Evolutionary conservation across 2,888 invertebrate species (phyloP), one percentile per base, ranked within the genome.

Genomic region (Lamellibrachia satsuma): DNA sequence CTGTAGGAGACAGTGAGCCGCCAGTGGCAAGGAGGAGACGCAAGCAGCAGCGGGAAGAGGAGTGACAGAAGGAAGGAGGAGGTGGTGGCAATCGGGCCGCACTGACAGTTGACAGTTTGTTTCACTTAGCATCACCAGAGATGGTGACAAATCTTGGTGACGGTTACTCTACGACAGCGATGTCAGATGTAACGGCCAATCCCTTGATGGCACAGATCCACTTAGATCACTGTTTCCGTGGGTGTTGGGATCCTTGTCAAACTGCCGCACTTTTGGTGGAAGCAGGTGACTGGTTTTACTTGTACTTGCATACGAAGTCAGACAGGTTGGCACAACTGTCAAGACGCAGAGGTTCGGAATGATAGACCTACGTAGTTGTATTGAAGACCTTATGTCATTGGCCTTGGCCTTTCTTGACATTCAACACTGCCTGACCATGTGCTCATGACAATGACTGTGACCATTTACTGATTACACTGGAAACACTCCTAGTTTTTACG

Each of bases 1-100:
- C 91, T 91, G 27, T 52, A n/a, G 11, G 52, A n/a, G 52, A 51
- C 51, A 52, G 52, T 39, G 75, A 75, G 75, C 75, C 75, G 75
- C n/a, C 22, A n/a, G n/a, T n/a, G 22, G 4, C 11, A 15, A 90
- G 90, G n/a, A 15, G 51, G 7, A 7, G 51, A 52, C 2, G 52
- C 39, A 52, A 39, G 91, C 52, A 52, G 52, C 91, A 52, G 9
- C 52, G 52, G 91, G 91, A 90, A 52, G 39, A 60, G 90, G 60
- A 75, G 60, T 52, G 52, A 60, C 90, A 90, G 90, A 91, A 90
- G 90, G 52, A 52, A 92, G 92, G 90, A 92, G 52, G 90, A 93
- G 90, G 51, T 27, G 92, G 22, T 51, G 60, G 60, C 27, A 60
- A 52, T 91, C 92, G 22, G n/a, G 55, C 75, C 52, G 52, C 52